These are phyloP conservation scores for Raja brachyura DNA, from an alignment of 2,113 vertebrate genomes.

Conservation along the genomic window DNA sequence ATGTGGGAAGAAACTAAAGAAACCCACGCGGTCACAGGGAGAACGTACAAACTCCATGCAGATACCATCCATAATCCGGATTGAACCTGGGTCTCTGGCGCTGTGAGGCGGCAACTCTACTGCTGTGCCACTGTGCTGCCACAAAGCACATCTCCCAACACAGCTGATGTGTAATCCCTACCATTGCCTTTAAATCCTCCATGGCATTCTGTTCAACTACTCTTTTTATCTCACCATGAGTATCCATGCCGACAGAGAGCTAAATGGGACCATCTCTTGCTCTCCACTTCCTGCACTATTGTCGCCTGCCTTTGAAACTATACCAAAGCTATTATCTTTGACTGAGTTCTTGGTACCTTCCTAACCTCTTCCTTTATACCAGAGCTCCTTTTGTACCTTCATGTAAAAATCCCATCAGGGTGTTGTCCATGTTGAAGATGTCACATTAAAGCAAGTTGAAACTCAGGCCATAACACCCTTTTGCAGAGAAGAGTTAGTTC, in stretches of 20 bases:
- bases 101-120: too few species aligned
- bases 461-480: not conserved
- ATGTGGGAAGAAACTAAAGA: too few species aligned
- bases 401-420: too few species aligned
- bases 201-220: not conserved
- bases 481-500: not conserved
- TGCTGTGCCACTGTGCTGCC: too few species aligned
- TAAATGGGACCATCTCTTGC: not conserved
- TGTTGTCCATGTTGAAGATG: not conserved
- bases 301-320: not conserved
- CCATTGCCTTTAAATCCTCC: not conserved
- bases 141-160: not conserved
- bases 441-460: not conserved
- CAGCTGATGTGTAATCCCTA: not conserved
- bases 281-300: not conserved
- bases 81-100: too few species aligned
- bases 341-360: not conserved
- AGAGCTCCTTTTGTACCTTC: not conserved
- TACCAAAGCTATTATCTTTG: not conserved
- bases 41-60: too few species aligned
- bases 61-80: too few species aligned
- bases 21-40: too few species aligned
- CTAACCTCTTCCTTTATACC: not conserved
- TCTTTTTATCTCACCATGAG: not conserved
- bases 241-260: not conserved